Evolutionary conservation across 2,113 vertebrate genomes (phyloP).

Genomic region (Anolis carolinensis): DNA sequence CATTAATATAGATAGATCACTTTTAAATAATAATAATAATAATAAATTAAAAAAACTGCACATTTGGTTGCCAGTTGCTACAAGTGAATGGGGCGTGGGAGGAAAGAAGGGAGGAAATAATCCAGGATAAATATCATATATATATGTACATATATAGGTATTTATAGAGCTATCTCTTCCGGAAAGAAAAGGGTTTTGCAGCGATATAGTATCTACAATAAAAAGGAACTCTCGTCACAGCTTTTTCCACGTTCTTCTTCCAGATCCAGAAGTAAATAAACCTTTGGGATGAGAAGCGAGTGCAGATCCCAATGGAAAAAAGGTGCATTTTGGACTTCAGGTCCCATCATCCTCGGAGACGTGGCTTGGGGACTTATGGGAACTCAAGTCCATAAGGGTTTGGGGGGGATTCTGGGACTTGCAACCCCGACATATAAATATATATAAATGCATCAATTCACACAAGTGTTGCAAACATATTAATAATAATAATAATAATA

Average conservation of each 20-base stretch:
- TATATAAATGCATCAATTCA: too few relatives aligned
- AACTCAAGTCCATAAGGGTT: too few relatives aligned
- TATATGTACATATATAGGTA: slow-evolving; percentile 62
- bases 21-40: slow-evolving; percentile 35
- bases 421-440: too few relatives aligned
- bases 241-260: slow-evolving; percentile 69
- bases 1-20: slow-evolving; percentile 48
- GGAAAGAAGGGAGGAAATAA: slow-evolving; percentile 15
- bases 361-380: too few relatives aligned
- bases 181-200: slow-evolving; percentile 62
- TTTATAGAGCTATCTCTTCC: slow-evolving; percentile 77
- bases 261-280: slow-evolving; percentile 63
- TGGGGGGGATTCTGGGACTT: too few relatives aligned
- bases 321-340: neutral
- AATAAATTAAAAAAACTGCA: slow-evolving; percentile 52
- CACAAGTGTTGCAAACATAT: too few relatives aligned
- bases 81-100: slow-evolving; percentile 1
- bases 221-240: slow-evolving; percentile 63
- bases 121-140: slow-evolving; percentile 60
- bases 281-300: too few relatives aligned
- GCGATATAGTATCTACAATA: slow-evolving; percentile 66
- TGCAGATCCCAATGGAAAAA: too few relatives aligned
- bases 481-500: too few relatives aligned
- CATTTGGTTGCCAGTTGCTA: slow-evolving; percentile 57
- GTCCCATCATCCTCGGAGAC: too few relatives aligned